Base-by-base conservation (phyloP, 2,888 invertebrate species). In the Amphipoea oculea region DNA sequence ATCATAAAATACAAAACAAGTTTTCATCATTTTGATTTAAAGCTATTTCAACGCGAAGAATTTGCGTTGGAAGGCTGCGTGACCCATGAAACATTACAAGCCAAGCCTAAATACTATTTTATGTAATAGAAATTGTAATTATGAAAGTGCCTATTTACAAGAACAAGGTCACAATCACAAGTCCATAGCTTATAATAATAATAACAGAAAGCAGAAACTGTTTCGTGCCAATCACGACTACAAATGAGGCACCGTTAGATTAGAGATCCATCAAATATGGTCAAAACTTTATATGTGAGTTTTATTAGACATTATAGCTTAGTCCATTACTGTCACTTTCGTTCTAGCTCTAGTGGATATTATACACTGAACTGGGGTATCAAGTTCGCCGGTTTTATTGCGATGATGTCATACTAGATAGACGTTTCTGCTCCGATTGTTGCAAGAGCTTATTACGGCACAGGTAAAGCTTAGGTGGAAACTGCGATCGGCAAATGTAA, bases 51-150 rank as follows among this genome's bases (percentile, higher is more conserved):
- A 42, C 51, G 29, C 60, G 48, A 57, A 73, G 40, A 71, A 70
- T 40, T 57, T 48, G 20, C 62, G 6, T 36, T 29, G 42, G 17
- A 74, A 51, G 14, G 23, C 54, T 70, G 54, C 81, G 82, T 82
- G 80, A 54, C 29, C 67, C 78, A 68, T 68, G 78, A 83, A 83
- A 83, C 29, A 63, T 60, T 36, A 83, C 68, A 62, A 70, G 54
- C 82, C 85, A 57, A 84, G 81, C 81, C 81, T 63, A 71, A 79
- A 85, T 42, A 85, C n/a, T 71, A 20, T 82, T n/a, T 81, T 75
- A 83, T 75, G 71, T 83, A 85, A 85, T 68, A 67, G 51, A 62
- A 68, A 68, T 83, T 83, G 42, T 81, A 70, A 84, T 82, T 68
- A 84, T 29, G 67, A 84, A 65, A 85, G 71, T 85, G 71, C 42